Evolutionary conservation across 2,888 invertebrate species (phyloP).

Genomic region (Odontocerum albicorne): DNA sequence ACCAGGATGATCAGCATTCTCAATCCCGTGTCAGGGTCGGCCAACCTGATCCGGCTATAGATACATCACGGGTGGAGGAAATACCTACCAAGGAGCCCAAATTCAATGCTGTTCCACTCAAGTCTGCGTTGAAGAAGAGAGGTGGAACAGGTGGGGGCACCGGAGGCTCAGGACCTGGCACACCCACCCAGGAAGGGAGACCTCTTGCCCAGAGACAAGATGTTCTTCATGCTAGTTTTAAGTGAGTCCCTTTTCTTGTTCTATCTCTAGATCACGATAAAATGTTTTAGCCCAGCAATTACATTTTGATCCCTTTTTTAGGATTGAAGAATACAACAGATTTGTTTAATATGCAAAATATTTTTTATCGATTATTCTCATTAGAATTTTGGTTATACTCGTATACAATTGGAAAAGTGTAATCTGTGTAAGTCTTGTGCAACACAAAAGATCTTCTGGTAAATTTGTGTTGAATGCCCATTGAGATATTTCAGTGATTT

Average conservation of each 20-base stretch:
- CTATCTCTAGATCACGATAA: too few species aligned
- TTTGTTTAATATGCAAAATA: too few species aligned
- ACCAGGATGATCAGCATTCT: slow-evolving; percentile 67
- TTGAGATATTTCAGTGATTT: too few species aligned
- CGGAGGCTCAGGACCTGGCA: slow-evolving; percentile 65
- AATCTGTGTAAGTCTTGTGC: too few species aligned
- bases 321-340: not conserved
- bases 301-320: not conserved
- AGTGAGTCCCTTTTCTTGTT: slow-evolving; percentile 59
- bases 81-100: slow-evolving; percentile 92
- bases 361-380: too few species aligned
- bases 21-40: slow-evolving; percentile 58
- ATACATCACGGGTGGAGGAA: slow-evolving; percentile 85
- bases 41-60: slow-evolving; percentile 69
- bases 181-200: slow-evolving; percentile 72
- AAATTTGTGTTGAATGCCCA: too few species aligned
- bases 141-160: slow-evolving; percentile 44
- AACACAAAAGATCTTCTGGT: too few species aligned
- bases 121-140: slow-evolving; percentile 90
- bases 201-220: slow-evolving; percentile 71
- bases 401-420: too few species aligned
- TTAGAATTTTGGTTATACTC: too few species aligned
- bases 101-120: slow-evolving; percentile 88
- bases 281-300: not conserved
- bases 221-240: slow-evolving; percentile 75